These are phyloP conservation scores for Hemibagrus wyckioides DNA, from an alignment of 2,113 vertebrate genomes.

Conservation along the genomic window DNA sequence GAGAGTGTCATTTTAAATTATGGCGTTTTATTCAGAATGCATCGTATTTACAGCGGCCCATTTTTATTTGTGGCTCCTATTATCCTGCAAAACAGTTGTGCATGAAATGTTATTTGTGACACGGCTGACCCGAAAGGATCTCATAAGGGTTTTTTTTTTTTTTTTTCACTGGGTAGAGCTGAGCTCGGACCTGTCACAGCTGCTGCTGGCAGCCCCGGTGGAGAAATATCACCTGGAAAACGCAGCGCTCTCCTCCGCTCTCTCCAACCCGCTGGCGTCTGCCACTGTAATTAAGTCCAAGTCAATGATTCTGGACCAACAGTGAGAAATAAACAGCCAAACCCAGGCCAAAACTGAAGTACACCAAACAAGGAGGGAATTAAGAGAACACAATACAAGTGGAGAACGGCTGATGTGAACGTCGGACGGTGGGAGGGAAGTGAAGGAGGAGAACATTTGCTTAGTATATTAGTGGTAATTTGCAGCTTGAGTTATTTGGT, in stretches of 20 bases:
- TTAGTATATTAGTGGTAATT: constrained; percentile 63
- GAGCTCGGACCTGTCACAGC: constrained; percentile 97
- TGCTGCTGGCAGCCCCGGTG: constrained; percentile 95
- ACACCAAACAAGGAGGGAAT: constrained; percentile 60
- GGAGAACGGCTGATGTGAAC: constrained; percentile 18
- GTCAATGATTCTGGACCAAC: constrained; percentile 98
- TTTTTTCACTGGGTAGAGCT: constrained; percentile 69
- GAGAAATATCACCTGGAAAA: constrained; percentile 99
- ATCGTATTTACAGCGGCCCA: constrained; percentile 98
- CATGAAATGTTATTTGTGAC: constrained; percentile 99
- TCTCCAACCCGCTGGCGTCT: constrained; percentile 96
- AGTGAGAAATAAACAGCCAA: constrained; percentile 88
- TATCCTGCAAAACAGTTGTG: constrained; percentile 99
- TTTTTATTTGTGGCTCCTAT: constrained; percentile 99
- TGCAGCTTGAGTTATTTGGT: constrained; percentile 43
- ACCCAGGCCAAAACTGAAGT: constrained; percentile 67
- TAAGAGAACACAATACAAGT: constrained; percentile 25
- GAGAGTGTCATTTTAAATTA: constrained; percentile 89
- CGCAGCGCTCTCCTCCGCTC: constrained; percentile 91
- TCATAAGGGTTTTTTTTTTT: constrained; percentile 85
- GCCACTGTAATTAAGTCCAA: constrained; percentile 99
- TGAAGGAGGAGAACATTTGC: constrained; percentile 22
- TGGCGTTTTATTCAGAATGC: constrained; percentile 99
- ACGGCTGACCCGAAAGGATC: constrained; percentile 98
- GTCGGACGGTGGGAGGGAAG: neutral